Evolutionary conservation across 2,797 vertebrate species (phyloP), one percentile per base, ranked within the genome.

Genomic region (Xiphorhynchus erythropygius): DNA sequence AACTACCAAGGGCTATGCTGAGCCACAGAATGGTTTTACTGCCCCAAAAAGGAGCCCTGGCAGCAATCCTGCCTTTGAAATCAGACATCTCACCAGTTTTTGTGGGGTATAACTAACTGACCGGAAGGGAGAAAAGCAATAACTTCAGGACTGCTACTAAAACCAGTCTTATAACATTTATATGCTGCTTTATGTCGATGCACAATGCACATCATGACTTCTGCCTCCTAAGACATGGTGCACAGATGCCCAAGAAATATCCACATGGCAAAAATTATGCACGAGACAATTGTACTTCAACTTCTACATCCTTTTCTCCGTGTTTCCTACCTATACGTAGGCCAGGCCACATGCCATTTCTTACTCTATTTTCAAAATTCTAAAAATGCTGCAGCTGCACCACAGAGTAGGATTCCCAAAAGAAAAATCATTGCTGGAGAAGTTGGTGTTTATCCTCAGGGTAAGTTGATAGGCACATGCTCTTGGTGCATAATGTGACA

Each of bases 131-230:
- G 46, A 59, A 33, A 25, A 88, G 41, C 39, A 80, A 2, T 6
- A 17, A 56, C 10, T 67, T 28, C 56, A 24, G 67, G 21, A 24
- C 35, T 33, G 30, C 44, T 50, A 0, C 28, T 33, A 19, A 69
- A 87, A 33, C 17, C 7, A 7, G 13, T 19, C 27, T 8, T 33
- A 67, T 25, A 18, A 8, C 30, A 39, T 5, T 32, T 8, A 56
- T 2, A 22, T 23, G 21, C 44, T n/a, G 11, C 37, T 71, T n/a
- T 2, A 35, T 23, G 11, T 1, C 30, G 13, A 9, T 2, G 4
- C 23, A 21, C 35, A 73, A 75, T 25, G 13, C 2, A 13, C 53
- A 4, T 9, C 3, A 1, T 8, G 19, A 57, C 10, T 70, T 52
- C 10, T 68, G 12, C 21, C 35, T 47, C 18, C 35, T 8, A 32